Conservation (phyloP, 2,797 vertebrate species). For the Acanthurus tractus region DNA sequence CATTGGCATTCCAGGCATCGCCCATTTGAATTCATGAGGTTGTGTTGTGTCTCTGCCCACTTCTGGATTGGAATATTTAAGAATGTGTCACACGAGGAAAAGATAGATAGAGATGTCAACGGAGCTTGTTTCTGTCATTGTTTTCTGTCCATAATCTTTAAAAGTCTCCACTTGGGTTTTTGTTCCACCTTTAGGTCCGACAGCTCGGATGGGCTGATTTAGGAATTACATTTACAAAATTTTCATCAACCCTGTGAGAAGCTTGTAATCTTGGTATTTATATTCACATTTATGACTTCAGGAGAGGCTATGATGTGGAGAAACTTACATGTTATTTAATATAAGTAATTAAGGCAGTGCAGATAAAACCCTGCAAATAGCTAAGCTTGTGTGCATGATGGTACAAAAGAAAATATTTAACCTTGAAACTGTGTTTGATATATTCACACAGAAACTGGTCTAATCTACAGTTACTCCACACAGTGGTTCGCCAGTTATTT, state of each 20-base stretch:
- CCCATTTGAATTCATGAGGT: constrained; percentile 81
- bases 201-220: constrained; percentile 35
- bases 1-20: constrained; percentile 81
- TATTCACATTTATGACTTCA: constrained; percentile 12
- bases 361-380: neutral
- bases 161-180: constrained; percentile 33
- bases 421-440: neutral
- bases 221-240: constrained; percentile 31
- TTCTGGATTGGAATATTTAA: constrained; percentile 80
- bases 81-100: constrained; percentile 61
- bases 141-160: constrained; percentile 44
- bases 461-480: neutral
- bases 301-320: constrained; percentile 7
- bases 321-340: constrained; percentile 1
- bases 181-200: constrained; percentile 15
- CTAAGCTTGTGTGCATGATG: neutral
- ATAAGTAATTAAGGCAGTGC: constrained; percentile 17
- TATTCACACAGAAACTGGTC: neutral
- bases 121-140: constrained; percentile 56
- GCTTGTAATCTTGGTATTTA: constrained; percentile 14
- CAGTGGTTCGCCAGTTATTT: neutral
- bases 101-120: constrained; percentile 67
- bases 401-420: neutral
- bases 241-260: constrained; percentile 2
- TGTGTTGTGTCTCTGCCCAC: constrained; percentile 77